Percentiles rank a stretch among this genome's conserved stretches.
Conservation (phyloP, 2,797 vertebrate genomes). For the Cossypha dichroa region DNA sequence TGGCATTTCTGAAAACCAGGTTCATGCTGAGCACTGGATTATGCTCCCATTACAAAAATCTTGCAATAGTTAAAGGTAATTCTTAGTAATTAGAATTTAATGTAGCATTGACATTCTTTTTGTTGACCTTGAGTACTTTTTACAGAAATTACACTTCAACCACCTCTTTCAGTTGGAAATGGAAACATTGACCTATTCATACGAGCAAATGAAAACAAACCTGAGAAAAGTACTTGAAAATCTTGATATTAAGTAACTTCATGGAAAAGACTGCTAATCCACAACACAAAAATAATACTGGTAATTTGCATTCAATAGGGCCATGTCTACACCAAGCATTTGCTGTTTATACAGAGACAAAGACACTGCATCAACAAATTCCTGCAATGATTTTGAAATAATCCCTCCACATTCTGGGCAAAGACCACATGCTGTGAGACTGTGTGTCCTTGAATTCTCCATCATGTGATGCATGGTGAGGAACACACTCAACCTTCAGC, state of each 20-base stretch:
- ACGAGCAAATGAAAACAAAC: background rate
- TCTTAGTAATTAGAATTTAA: background rate
- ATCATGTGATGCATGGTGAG: accelerated
- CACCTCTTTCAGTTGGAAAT: background rate
- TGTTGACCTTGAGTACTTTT: background rate
- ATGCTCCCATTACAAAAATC: background rate
- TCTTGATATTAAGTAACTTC: background rate
- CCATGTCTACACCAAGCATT: background rate
- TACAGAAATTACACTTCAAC: background rate
- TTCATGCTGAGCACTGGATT: background rate
- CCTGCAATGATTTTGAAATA: background rate
- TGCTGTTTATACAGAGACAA: background rate
- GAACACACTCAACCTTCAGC: background rate
- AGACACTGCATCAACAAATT: background rate
- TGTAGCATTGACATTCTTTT: background rate
- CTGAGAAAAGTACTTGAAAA: background rate
- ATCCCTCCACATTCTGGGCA: background rate
- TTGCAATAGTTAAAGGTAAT: background rate
- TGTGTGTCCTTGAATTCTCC: background rate
- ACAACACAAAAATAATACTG: background rate
- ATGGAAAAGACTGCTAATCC: background rate
- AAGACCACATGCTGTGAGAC: background rate
- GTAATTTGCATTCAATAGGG: background rate
- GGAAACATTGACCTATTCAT: background rate
- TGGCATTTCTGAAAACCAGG: background rate